These are phyloP conservation scores for Regulus satrapa DNA, from an alignment of 2,113 vertebrate species.

Conservation along the genomic window DNA sequence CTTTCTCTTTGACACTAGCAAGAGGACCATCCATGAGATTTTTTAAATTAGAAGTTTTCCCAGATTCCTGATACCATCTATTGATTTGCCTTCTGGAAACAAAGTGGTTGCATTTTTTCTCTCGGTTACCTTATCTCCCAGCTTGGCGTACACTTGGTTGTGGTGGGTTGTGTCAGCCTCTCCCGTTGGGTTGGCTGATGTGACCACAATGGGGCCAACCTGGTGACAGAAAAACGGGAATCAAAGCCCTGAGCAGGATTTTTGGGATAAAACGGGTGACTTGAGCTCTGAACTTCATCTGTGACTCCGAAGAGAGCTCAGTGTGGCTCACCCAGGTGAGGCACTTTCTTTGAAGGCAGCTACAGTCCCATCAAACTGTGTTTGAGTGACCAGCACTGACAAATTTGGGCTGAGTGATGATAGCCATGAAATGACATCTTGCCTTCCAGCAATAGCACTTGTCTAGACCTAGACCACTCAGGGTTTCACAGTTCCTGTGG, in stretches of 20 bases:
- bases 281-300: background rate
- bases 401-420: background rate
- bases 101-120: background rate
- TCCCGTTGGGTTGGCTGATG: conserved; percentile 88
- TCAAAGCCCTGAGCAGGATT: background rate
- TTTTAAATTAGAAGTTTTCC: background rate
- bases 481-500: background rate
- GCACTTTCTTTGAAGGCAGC: background rate
- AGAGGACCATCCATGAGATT: accelerated
- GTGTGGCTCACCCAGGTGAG: background rate
- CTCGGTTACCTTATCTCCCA: conserved; percentile 80
- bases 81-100: background rate
- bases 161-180: conserved; percentile 92
- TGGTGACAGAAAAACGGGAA: background rate
- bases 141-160: conserved; percentile 88
- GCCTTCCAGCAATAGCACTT: background rate
- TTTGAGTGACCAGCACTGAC: background rate
- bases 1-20: background rate
- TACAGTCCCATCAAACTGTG: background rate
- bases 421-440: background rate
- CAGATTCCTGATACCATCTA: background rate
- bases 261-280: background rate
- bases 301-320: background rate
- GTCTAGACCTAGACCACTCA: background rate
- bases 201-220: conserved; percentile 88